Evolutionary conservation across 2,888 invertebrate species (phyloP).

Genomic region (Epinotia bilunana): DNA sequence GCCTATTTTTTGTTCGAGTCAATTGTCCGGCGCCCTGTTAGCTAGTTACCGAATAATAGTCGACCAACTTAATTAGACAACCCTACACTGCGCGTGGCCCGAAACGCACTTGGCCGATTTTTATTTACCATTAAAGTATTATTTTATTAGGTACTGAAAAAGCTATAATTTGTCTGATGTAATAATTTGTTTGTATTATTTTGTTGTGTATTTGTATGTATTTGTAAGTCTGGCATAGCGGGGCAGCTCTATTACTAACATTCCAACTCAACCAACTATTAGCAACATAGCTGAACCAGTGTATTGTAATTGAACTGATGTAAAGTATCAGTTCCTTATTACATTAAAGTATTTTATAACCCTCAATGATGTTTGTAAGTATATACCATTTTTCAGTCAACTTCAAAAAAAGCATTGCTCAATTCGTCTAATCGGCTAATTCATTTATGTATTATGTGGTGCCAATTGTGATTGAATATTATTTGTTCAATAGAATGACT

Average conservation of each 20-base stretch:
- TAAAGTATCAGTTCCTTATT: background rate
- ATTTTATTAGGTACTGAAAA: background rate
- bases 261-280: background rate
- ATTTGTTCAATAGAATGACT: background rate
- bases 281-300: background rate
- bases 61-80: too few relatives aligned
- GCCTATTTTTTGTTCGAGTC: too few relatives aligned
- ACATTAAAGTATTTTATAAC: background rate
- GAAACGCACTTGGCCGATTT: too few relatives aligned
- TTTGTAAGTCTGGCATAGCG: background rate
- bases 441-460: background rate
- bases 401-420: background rate
- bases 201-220: background rate
- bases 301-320: background rate
- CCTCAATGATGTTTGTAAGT: background rate
- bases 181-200: background rate
- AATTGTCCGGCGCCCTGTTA: too few relatives aligned
- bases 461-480: conserved; percentile 10
- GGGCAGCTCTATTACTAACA: background rate
- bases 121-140: conserved; percentile 13
- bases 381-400: background rate
- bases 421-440: background rate
- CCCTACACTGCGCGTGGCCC: too few relatives aligned
- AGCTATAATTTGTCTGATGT: background rate
- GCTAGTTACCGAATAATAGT: too few relatives aligned